Conservation (phyloP, 2,888 invertebrate genomes). For the Ochropleura leucogaster region DNA sequence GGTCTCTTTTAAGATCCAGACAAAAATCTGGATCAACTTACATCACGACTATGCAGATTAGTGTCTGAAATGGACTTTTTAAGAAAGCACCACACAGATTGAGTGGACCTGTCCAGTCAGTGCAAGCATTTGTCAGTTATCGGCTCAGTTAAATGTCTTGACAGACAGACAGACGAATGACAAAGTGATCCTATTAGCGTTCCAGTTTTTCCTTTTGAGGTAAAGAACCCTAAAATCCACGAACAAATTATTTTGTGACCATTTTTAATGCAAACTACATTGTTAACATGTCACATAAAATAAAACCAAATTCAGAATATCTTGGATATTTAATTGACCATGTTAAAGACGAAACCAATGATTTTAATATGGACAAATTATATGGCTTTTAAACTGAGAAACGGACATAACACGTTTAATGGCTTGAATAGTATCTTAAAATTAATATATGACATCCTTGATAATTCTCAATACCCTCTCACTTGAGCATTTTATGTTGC, state of each 20-base stretch:
- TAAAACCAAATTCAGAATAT: slow-evolving; percentile 17
- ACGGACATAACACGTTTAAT: slow-evolving; percentile 29
- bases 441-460: slow-evolving; percentile 55
- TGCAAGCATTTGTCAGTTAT: too few species aligned
- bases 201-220: too few species aligned
- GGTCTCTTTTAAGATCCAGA: too few species aligned
- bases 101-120: too few species aligned
- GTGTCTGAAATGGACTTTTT: too few species aligned
- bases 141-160: too few species aligned
- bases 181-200: too few species aligned
- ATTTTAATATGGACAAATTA: slow-evolving; percentile 54
- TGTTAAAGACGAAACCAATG: slow-evolving; percentile 38
- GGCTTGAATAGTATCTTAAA: slow-evolving; percentile 50
- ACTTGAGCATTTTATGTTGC: slow-evolving; percentile 54
- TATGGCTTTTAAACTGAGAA: slow-evolving; percentile 40
- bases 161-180: too few species aligned
- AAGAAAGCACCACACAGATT: too few species aligned
- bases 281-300: slow-evolving; percentile 3
- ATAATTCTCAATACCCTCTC: slow-evolving; percentile 55
- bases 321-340: slow-evolving; percentile 27
- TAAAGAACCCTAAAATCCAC: slow-evolving; percentile 22
- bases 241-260: slow-evolving; percentile 1
- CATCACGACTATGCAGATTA: too few species aligned
- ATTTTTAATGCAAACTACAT: slow-evolving; percentile 18
- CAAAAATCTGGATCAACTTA: too few species aligned